phyloP scores from a whole-genome alignment of 2,113 vertebrate genomes.

The Hemicordylus capensis region DNA sequence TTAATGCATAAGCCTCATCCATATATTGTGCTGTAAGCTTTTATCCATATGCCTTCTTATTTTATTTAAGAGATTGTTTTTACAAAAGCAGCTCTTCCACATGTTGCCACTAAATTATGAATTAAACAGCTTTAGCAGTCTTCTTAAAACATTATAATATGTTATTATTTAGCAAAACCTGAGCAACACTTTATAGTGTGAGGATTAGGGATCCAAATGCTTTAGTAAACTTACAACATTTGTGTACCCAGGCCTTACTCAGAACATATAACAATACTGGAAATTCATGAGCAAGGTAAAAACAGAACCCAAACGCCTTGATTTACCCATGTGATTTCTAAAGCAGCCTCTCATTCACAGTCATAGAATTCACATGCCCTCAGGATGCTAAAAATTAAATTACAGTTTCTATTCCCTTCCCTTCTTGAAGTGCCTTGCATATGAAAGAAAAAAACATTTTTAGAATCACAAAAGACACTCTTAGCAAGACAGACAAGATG shows the following conservation, averaged over 20 bases:
- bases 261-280: neutral
- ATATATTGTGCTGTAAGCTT: neutral
- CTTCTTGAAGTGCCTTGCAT: neutral
- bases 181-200: neutral
- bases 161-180: neutral
- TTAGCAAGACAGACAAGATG: neutral
- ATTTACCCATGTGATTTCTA: rapidly evolving
- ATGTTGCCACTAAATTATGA: neutral
- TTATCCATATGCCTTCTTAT: neutral
- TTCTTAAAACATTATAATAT: neutral
- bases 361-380: neutral
- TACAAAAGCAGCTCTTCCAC: neutral
- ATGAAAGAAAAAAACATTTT: neutral
- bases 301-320: neutral
- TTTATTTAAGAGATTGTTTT: neutral
- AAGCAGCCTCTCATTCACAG: neutral
- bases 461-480: neutral
- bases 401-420: neutral
- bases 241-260: neutral
- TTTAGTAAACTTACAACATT: neutral
- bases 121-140: neutral
- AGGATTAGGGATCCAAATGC: neutral
- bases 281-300: neutral
- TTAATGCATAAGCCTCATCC: neutral
- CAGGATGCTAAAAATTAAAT: neutral